Evolutionary conservation across 2,797 vertebrate species (phyloP).

Genomic region (Choloepus didactylus): DNA sequence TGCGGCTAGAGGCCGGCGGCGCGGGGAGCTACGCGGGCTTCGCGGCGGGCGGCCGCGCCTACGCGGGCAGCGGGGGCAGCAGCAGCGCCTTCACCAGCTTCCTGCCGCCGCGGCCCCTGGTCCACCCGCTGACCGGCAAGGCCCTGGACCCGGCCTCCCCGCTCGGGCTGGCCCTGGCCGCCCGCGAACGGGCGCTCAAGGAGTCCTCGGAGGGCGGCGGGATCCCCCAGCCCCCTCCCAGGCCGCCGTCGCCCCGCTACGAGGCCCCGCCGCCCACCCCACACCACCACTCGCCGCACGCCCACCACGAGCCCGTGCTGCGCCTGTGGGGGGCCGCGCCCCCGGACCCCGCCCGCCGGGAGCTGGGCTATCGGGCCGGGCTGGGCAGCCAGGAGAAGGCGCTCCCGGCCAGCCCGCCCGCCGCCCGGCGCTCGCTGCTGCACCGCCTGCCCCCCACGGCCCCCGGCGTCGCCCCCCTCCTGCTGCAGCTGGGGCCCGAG

Average conservation of each 20-base stretch:
- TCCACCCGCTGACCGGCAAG: slow-evolving; percentile 96
- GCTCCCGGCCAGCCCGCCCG: slow-evolving; percentile 86
- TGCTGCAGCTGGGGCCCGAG: slow-evolving; percentile 82
- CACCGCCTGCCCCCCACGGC: slow-evolving; percentile 84
- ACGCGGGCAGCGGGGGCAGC: slow-evolving; percentile 81
- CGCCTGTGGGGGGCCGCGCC: slow-evolving; percentile 83
- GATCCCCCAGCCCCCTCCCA: slow-evolving; percentile 70
- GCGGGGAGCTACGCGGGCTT: slow-evolving; percentile 89
- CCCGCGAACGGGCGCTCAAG: slow-evolving; percentile 94
- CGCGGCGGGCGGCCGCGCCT: slow-evolving; percentile 74
- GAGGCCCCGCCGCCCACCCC: slow-evolving; percentile 77
- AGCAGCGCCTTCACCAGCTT: slow-evolving; percentile 87
- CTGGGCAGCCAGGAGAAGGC: slow-evolving; percentile 88
- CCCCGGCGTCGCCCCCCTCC: slow-evolving; percentile 76
- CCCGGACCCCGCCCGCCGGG: slow-evolving; percentile 77
- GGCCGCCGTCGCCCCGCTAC: slow-evolving; percentile 81
- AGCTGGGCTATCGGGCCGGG: slow-evolving; percentile 81
- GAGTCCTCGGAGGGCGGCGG: slow-evolving; percentile 87
- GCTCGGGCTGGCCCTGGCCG: slow-evolving; percentile 94
- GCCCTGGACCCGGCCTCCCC: slow-evolving; percentile 95
- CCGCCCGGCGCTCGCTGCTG: slow-evolving; percentile 87
- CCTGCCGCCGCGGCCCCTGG: slow-evolving; percentile 91
- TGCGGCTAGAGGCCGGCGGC: slow-evolving; percentile 90
- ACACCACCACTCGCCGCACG: slow-evolving; percentile 78
- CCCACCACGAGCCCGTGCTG: slow-evolving; percentile 78